Evolutionary conservation across 2,888 invertebrate genomes (phyloP), one percentile per base, ranked within the genome.

Genomic region (Dicyrtoma fusca): DNA sequence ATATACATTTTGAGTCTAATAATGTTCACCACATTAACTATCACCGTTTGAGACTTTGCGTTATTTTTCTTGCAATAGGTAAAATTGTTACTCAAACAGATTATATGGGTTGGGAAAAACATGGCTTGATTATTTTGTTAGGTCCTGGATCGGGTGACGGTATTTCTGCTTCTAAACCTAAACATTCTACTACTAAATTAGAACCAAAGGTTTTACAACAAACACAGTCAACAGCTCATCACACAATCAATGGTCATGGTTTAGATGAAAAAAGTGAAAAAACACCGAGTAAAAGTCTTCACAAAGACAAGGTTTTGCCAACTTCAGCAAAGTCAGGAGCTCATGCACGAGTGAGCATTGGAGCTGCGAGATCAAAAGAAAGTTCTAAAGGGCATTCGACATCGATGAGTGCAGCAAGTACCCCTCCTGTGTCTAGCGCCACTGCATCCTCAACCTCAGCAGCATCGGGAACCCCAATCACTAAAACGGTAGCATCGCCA

Each of bases 61-160:
- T n/a, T n/a, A n/a, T n/a, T n/a, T n/a, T n/a, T n/a, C n/a, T n/a
- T n/a, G n/a, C n/a, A n/a, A n/a, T n/a, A n/a, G n/a, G n/a, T n/a
- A n/a, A n/a, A 34, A 5, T 34, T 34, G 8, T 34, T 34, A 34
- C 3, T 3, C 34, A 34, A 34, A 34, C 4, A 34, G 34, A 34
- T 34, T 34, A 72, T 73, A 70, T 73, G 72, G 76, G 73, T 73
- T 73, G 74, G 74, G 73, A 65, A 68, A 71, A 75, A 76, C 73
- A 75, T 77, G 73, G 75, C 74, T 79, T 75, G 75, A 74, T 75
- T 77, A 57, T 64, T 77, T 75, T 76, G 74, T 73, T 77, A 77
- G 78, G 74, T 74, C 57, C 74, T 73, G 77, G 76, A 71, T 73
- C 76, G 71, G 72, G 66, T 70, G 76, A 62, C 57, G 71, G 73